Evolutionary conservation across 2,113 vertebrate species (phyloP), one percentile per base, ranked within the genome.

Genomic region (Oncorhynchus gorbuscha): DNA sequence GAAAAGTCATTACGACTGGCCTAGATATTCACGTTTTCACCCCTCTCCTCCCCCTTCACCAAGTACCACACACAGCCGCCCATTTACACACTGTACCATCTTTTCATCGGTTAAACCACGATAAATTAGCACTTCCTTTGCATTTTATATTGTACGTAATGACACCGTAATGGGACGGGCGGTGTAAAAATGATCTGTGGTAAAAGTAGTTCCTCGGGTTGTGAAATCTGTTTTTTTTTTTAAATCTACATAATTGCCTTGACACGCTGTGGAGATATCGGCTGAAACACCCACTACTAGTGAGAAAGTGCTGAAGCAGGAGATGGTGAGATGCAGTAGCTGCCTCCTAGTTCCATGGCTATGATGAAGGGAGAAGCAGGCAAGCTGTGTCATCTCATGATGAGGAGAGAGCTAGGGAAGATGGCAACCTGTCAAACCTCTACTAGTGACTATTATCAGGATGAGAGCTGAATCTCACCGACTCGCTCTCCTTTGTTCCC

Each of bases 1-100:
- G 66, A 80, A 84, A 87, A 86, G 77, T 87, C 82, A 84, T 89
- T 88, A 85, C 67, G 58, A 26, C 68, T 87, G 88, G 79, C 90
- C 86, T 87, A 89, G 76, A 90, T 89, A 79, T 71, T 72, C 77
- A 80, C 79, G 79, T 81, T 79, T 65, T 69, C 78, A 76, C 39
- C 30, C 22, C 69, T 26, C 18, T 71, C 32, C 32, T 18, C n/a
- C 22, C 28, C 32, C 9, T 74, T 78, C 77, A 72, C 30, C 71
- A 71, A 39, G 64, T n/a, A 58, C 75, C 66, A 22, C 32, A n/a
- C 49, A 35, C 32, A 79, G 26, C 11, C 3, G 9, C 35, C 5
- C 20, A 8, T 64, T 32, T 18, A 49, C 22, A 64, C 11, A 32
- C 13, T 66, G 14, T 12, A 12, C 18, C 8, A n/a, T 62, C 59